phyloP scores from a whole-genome alignment of 2,113 vertebrate genomes.

The Psittacara wagleri region DNA sequence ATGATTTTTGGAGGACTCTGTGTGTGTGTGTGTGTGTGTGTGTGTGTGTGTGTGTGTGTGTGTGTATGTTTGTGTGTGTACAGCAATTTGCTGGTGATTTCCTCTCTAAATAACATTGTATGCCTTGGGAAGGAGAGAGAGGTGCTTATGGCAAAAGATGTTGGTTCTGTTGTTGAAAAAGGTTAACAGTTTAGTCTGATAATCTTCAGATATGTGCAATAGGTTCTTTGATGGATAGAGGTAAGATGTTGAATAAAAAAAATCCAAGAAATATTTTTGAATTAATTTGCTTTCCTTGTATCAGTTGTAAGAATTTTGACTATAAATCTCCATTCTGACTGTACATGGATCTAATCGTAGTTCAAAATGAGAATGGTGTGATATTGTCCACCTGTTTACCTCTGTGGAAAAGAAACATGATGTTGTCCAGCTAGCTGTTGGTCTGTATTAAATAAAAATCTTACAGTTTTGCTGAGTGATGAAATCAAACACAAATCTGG shows the following conservation, averaged over 20 bases:
- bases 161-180: not conserved
- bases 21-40: not conserved
- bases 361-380: not conserved
- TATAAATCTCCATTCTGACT: not conserved
- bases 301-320: not conserved
- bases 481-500: not conserved
- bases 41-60: not conserved
- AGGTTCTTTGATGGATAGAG: not conserved
- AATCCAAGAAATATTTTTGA: not conserved
- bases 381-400: not conserved
- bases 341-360: not conserved
- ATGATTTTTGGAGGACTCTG: not conserved
- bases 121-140: not conserved
- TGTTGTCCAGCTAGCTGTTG: not conserved
- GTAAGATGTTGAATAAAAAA: not conserved
- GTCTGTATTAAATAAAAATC: not conserved
- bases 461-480: not conserved
- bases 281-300: not conserved
- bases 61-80: not conserved
- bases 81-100: not conserved
- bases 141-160: rapidly evolving
- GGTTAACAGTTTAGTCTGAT: not conserved
- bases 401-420: not conserved
- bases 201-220: not conserved
- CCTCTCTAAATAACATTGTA: not conserved